Base-by-base conservation (phyloP, 1,140 invertebrate species). In the Manduca sexta region DNA sequence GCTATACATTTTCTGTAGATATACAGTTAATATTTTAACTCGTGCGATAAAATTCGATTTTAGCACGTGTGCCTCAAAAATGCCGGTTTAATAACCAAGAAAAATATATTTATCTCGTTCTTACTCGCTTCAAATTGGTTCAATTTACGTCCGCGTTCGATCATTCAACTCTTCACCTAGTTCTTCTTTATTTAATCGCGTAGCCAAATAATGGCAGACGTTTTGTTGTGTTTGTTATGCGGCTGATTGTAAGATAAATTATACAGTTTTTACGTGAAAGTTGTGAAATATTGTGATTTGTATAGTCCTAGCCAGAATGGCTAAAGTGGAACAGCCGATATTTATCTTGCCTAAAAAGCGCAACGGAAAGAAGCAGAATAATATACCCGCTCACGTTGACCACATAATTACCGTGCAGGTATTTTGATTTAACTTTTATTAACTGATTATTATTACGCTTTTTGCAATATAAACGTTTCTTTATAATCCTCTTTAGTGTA, bases 321-420 rank as follows among this genome's bases (percentile, higher is more conserved):
- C 83, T 38, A 72, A 86, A 66, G 85, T 88, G 41, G 88, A 89
- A 65, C 88, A 87, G 65, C 88, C 88, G 35, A 72, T 88, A 61
- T 88, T 90, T 54, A 88, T 90, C 64, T 75, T 89, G 46, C 88
- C 89, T 15, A 88, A 89, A 51, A 90, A 89, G 69, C 78, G 88
- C 59, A 88, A 84, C 55, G 87, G 87, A 17, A 90, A 90, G 59
- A 89, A 89, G 60, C 63, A 62, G 41, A 86, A 78, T 56, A 55
- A 69, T 3, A 61, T 75, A 47, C 74, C 83, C 31, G 87, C 86
- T 52, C 88, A 89, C 80, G 89, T 89, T 12, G 89, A 90, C 56
- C 89, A 90, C 53, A 89, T 90, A 51, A 89, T 89, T 47, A 86
- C 80, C 64, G 86, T 89, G 40, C 88, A 90, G 82, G 89, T 90